Evolutionary conservation across 2,113 vertebrate genomes (phyloP).

Genomic region (Chaetorhynchus papuensis): DNA sequence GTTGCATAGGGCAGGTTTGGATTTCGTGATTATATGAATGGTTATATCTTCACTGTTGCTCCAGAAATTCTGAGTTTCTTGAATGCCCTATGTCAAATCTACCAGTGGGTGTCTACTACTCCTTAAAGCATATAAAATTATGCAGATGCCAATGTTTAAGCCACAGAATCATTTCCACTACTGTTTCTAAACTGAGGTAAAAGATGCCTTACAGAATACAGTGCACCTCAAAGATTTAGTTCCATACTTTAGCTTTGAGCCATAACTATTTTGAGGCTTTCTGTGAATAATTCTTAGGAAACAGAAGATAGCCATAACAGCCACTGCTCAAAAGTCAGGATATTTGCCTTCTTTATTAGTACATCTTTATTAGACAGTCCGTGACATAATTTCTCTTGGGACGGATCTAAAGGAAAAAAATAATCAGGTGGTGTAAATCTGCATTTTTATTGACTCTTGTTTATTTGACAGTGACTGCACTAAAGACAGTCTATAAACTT

Average conservation of each 20-base stretch:
- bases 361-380: too few species aligned
- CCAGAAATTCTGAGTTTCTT: neutral
- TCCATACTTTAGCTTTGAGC: neutral
- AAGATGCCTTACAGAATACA: neutral
- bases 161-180: neutral
- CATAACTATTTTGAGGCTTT: neutral
- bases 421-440: neutral
- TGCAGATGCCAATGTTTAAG: neutral
- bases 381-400: neutral
- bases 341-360: neutral
- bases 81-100: neutral
- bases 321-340: neutral
- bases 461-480: neutral
- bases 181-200: neutral
- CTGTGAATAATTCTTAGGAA: neutral
- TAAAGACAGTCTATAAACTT: neutral
- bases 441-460: neutral
- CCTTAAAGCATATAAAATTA: neutral
- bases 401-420: neutral
- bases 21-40: neutral
- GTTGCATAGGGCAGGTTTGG: neutral
- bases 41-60: neutral
- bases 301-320: neutral
- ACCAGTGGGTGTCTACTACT: neutral
- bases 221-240: neutral